phyloP scores from a whole-genome alignment of 2,888 invertebrate species.

The Chrysopilus asiliformis region DNA sequence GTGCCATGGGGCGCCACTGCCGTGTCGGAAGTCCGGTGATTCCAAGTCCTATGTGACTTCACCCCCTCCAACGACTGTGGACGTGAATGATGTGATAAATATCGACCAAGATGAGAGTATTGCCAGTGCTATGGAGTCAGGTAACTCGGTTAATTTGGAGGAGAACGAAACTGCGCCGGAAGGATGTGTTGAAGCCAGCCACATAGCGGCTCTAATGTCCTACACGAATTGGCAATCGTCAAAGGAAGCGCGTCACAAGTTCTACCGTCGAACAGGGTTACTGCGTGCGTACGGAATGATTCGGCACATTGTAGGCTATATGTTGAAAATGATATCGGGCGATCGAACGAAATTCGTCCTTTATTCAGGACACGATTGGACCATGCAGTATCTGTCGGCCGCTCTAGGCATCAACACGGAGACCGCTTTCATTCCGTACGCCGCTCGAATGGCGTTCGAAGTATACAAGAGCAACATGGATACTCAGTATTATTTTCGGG shows the following conservation, averaged over 20 bases:
- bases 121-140: slow-evolving; percentile 17
- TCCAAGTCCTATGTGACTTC: slow-evolving; percentile 6
- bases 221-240: slow-evolving; percentile 69
- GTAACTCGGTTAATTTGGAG: slow-evolving; percentile 28
- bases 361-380: slow-evolving; percentile 88
- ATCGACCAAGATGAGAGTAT: slow-evolving; percentile 33
- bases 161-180: slow-evolving; percentile 19
- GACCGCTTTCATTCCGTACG: slow-evolving; percentile 63
- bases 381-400: slow-evolving; percentile 67
- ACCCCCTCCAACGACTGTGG: slow-evolving; percentile 20
- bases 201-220: slow-evolving; percentile 64
- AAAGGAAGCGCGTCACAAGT: slow-evolving; percentile 43
- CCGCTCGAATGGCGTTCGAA: slow-evolving; percentile 76
- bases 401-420: slow-evolving; percentile 52
- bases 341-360: slow-evolving; percentile 59
- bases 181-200: slow-evolving; percentile 52
- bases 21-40: slow-evolving; percentile 42
- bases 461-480: slow-evolving; percentile 59
- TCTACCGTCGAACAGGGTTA: slow-evolving; percentile 51
- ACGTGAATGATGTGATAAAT: slow-evolving; percentile 34
- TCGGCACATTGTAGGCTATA: slow-evolving; percentile 64
- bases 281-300: slow-evolving; percentile 72
- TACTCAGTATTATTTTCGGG: slow-evolving; percentile 60
- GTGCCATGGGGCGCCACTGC: slow-evolving; percentile 71
- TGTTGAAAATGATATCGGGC: slow-evolving; percentile 68